Evolutionary conservation across 92 coral and sea anemone species (phyloP), one percentile per base, ranked within the genome.

Genomic region (Galaxea fascicularis): DNA sequence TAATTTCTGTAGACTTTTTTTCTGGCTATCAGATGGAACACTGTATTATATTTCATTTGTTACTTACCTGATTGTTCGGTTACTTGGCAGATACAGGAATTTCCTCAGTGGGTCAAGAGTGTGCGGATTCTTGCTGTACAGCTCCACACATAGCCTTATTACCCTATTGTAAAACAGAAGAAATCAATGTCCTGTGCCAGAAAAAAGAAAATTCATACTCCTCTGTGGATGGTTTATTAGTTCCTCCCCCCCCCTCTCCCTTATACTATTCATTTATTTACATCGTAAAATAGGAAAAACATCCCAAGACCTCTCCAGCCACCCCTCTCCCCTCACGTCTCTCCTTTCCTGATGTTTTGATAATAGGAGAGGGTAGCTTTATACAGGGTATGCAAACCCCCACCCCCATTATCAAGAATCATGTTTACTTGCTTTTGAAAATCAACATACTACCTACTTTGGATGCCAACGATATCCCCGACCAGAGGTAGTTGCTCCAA

Each of bases 401-500:
- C 66, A 4, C 30, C 28, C 14, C 14, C 14, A 26, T 24, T 5
- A 8, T 10, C 66, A 12, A 22, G 30, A 10, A 22, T 25, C 17
- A 0, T 7, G 18, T 57, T 17, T 17, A 57, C 8, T 15, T 53
- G 7, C 15, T 27, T 22, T n/a, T 13, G 20, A 11, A 52, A 7
- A 26, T 51, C 18, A 8, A 22, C 12, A 25, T 52, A 16, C 1
- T 28, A 73, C 78, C 15, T 65, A 85, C 92, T 62, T 84, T 47
- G 92, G 92, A 24, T 89, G 89, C 92, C 89, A 89, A 26, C 89
- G 82, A 60, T 89, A 84, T 24, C 82, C 89, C 13, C 67, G 63
- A 53, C 62, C 7, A 28, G 83, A 64, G 18, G 60, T 41, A 24
- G 71, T 88, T 28, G 72, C 73, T 39, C 69, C n/a, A 4, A 89